Evolutionary conservation across 2,888 invertebrate genomes (phyloP).

Genomic region (Nysson spinosus): DNA sequence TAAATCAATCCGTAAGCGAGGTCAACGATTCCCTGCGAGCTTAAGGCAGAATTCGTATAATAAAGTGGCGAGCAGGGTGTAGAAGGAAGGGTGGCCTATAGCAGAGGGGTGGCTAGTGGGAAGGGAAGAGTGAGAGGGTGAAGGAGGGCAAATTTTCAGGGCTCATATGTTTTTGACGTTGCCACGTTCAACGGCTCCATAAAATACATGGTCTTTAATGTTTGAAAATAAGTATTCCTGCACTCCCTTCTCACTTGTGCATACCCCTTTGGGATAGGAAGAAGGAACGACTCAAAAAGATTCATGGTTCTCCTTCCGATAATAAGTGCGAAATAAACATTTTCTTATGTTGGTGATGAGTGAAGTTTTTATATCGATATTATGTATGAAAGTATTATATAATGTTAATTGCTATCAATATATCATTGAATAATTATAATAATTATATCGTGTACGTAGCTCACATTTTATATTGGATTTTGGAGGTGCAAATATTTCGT

Average conservation of each 20-base stretch:
- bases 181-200: constrained; percentile 62
- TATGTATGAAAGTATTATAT: too few relatives aligned
- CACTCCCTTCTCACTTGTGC: not conserved
- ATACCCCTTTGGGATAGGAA: not conserved
- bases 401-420: too few relatives aligned
- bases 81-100: constrained; percentile 33
- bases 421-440: too few relatives aligned
- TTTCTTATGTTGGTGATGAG: too few relatives aligned
- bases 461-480: too few relatives aligned
- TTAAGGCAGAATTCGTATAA: constrained; percentile 53
- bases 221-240: constrained; percentile 59
- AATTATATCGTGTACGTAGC: too few relatives aligned
- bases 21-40: constrained; percentile 53
- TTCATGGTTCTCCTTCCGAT: not conserved
- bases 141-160: constrained; percentile 46
- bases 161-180: constrained; percentile 70
- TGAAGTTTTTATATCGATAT: too few relatives aligned
- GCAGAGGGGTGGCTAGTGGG: constrained; percentile 20
- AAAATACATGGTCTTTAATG: constrained; percentile 63
- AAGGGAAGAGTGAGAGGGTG: constrained; percentile 19
- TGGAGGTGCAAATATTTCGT: too few relatives aligned
- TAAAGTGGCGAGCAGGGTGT: constrained; percentile 55
- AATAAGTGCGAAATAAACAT: too few relatives aligned
- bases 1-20: constrained; percentile 61
- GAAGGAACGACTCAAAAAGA: too few relatives aligned